Evolutionary conservation across 2,113 vertebrate species (phyloP).

Genomic region (Burhinus bistriatus): DNA sequence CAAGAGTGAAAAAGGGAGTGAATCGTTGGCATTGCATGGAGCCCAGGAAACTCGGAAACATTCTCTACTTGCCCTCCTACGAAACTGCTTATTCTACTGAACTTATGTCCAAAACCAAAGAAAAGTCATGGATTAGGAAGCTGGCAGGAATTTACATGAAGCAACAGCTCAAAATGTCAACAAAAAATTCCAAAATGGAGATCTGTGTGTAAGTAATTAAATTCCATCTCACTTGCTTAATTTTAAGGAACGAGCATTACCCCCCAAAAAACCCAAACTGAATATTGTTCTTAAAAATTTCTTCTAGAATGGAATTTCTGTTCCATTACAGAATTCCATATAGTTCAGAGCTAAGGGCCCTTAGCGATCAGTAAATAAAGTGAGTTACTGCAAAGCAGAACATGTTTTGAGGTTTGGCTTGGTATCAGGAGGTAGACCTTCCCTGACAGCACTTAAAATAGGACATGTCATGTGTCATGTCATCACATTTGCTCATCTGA

Average conservation of each 20-base stretch:
- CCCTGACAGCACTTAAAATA: not conserved
- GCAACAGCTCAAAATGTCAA: not conserved
- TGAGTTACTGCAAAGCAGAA: not conserved
- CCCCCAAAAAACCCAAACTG: not conserved
- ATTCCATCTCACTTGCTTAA: not conserved
- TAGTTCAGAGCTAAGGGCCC: not conserved
- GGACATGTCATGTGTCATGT: not conserved
- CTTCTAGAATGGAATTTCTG: not conserved
- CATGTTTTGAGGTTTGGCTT: not conserved
- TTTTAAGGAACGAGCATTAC: not conserved
- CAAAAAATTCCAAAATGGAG: not conserved
- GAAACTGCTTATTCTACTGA: not conserved
- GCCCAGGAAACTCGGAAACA: not conserved
- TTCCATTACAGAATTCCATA: not conserved
- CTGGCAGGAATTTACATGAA: not conserved
- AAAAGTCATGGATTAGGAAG: not conserved
- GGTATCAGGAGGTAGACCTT: not conserved
- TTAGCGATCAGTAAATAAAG: not conserved
- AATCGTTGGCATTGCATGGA: not conserved
- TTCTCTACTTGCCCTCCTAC: not conserved
- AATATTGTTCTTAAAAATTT: not conserved
- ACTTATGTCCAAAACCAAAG: not conserved
- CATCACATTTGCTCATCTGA: not conserved
- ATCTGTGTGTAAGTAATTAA: not conserved
- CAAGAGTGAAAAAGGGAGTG: not conserved